Evolutionary conservation across 2,113 vertebrate species (phyloP), one percentile per base, ranked within the genome.

Genomic region (Dinomys branickii): DNA sequence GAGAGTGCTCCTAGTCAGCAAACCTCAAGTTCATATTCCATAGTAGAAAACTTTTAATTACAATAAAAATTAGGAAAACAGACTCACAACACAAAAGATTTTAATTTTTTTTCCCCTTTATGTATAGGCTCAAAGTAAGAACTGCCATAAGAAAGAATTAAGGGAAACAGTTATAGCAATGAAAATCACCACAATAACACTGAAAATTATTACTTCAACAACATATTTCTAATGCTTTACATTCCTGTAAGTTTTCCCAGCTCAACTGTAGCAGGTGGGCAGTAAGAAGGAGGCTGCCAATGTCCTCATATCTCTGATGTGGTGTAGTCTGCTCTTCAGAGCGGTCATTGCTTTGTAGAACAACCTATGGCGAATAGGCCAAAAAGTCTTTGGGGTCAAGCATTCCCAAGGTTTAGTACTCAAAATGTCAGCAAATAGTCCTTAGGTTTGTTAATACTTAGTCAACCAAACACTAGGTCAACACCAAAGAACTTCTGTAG

Each of bases 1-100:
- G 9, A 77, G 58, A 93, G 94, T 91, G 77, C 63, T 94, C 78
- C 94, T 90, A 94, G 61, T 96, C 90, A 97, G 80, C 90, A 96
- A 97, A 84, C 47, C 75, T 93, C 81, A 54, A 22, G 81, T n/a
- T 95, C 59, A 20, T 90, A 93, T 90, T 94, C 65, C 90, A 75
- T 85, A 54, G 28, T 58, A 95, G 84, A 96, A 94, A 97, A 90
- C 59, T 90, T 93, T 91, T 94, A 94, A 96, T 96, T 94, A 90
- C 38, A 35, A 94, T 94, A 80, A 93, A 93, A 97, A 88, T 91
- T 95, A 65, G 47, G 65, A 93, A 95, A 96, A 85, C 67, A 97
- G 91, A 85, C 22, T 84, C 65, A n/a, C 82, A 80, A 9, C 1
- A 24, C 0, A 3, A 85, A 92, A 89, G 81, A 85, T 50, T 86